These are phyloP conservation scores for Diplodus puntazzo DNA, from an alignment of 2,797 vertebrate genomes.

Conservation along the genomic window DNA sequence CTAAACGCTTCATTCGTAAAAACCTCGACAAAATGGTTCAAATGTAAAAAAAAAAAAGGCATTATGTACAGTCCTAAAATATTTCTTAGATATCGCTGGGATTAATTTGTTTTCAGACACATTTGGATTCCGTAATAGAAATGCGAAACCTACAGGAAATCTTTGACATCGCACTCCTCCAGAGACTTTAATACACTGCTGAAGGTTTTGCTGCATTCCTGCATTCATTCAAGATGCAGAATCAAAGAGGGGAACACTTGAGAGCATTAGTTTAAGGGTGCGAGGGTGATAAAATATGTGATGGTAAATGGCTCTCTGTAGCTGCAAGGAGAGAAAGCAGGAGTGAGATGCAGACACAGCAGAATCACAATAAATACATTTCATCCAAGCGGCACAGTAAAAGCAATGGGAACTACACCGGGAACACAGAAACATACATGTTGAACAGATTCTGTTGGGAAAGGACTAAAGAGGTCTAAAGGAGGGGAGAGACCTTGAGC, in stretches of 20 bases:
- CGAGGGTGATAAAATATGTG: conserved; percentile 29
- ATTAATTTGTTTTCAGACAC: not conserved
- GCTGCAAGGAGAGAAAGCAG: conserved; percentile 72
- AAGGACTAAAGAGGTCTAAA: not conserved
- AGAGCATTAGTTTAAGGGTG: conserved; percentile 23
- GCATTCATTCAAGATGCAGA: conserved; percentile 23
- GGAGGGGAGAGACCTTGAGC: not conserved
- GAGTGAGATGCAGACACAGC: conserved; percentile 72
- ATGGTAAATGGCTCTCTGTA: conserved; percentile 41
- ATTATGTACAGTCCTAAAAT: too few species aligned
- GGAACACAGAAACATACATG: conserved; percentile 47
- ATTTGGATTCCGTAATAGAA: not conserved
- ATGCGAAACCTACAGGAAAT: not conserved
- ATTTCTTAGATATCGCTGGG: not conserved
- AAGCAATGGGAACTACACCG: conserved; percentile 47
- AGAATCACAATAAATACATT: conserved; percentile 53
- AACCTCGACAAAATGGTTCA: too few species aligned
- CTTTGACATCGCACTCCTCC: not conserved
- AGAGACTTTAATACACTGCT: conserved; percentile 5
- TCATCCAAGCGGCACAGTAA: conserved; percentile 48
- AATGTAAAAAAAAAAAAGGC: too few species aligned
- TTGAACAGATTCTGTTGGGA: not conserved
- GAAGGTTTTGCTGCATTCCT: not conserved
- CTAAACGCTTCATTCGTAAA: too few species aligned
- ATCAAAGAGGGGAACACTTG: conserved; percentile 21